A percentile compares a stretch with the other conserved stretches of the same genome.
Evolutionary conservation across 2,888 invertebrate species (phyloP).

Genomic region (Tolmerus cingulatus): DNA sequence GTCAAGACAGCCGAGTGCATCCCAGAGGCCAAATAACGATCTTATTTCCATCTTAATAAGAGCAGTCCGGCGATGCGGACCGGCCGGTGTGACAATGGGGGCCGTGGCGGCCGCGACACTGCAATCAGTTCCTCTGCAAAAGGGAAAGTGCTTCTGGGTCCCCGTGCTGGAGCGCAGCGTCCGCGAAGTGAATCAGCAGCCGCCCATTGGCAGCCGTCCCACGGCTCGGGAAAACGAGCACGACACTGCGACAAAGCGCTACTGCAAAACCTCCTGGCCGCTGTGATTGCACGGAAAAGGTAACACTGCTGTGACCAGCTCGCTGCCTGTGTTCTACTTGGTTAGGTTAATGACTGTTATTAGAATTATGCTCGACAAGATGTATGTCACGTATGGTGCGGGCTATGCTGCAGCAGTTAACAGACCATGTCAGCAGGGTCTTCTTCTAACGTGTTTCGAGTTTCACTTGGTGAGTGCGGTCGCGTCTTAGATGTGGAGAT

Average conservation of each 20-base stretch:
- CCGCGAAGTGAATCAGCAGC: neutral
- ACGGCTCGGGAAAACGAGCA: constrained; percentile 4
- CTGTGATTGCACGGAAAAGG: constrained; percentile 15
- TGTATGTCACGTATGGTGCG: constrained; percentile 43
- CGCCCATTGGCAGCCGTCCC: neutral
- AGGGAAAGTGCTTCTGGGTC: constrained; percentile 11
- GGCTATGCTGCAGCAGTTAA: constrained; percentile 24
- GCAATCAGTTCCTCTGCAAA: neutral
- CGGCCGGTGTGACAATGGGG: neutral
- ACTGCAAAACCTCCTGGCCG: neutral
- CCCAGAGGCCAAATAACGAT: constrained; percentile 27
- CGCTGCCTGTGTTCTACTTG: constrained; percentile 27
- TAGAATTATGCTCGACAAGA: constrained; percentile 44
- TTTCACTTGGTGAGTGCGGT: constrained; percentile 32
- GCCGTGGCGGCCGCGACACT: neutral
- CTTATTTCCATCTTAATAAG: constrained; percentile 26
- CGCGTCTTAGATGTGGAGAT: constrained; percentile 15
- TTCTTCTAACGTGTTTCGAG: constrained; percentile 18
- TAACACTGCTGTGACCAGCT: neutral
- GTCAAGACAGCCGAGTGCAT: neutral
- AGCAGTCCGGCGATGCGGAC: neutral
- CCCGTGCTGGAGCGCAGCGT: neutral
- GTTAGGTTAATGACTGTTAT: constrained; percentile 41
- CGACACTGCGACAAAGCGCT: constrained; percentile 29
- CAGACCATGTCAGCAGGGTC: constrained; percentile 36